Evolutionary conservation across 2,888 invertebrate genomes (phyloP), one percentile per base, ranked within the genome.

Genomic region (Chymomyza caudatula): DNA sequence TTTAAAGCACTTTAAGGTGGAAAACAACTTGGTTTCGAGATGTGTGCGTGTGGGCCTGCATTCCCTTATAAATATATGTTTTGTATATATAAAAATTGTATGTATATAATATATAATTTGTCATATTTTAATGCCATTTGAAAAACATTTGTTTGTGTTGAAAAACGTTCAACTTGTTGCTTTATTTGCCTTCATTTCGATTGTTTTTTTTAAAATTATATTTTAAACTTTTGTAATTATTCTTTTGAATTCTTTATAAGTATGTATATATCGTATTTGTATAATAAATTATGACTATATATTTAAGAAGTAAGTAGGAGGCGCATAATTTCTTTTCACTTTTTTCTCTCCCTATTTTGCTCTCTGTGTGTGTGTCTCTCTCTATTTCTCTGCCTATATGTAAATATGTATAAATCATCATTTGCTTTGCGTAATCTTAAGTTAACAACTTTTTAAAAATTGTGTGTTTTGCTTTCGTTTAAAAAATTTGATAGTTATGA

Each of bases 201-300:
- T 60, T 60, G 53, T 43, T 42, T 53, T 53, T 17, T 53, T 60
- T 5, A 23, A 11, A 37, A 37, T 57, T 6, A 52, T 20, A 44
- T 69, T 58, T 43, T 54, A 17, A 44, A 49, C 20, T 51, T 20
- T 43, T 47, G 13, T 65, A 15, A 42, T 42, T 56, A 23, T 15
- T 63, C 20, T 29, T 64, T 69, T 65, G 64, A 64, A 73, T 67
- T 65, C 51, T 44, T 19, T 61, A 63, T 49, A 65, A 63, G 69
- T 70, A 69, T 65, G 74, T 77, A 67, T 73, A 74, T 73, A 71
- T 64, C 69, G 78, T 74, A 61, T 74, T 72, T 67, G 74, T 75
- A 76, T 73, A 76, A 77, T 77, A 77, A 77, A 77, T 77, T 77
- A 77, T 77, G 73, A 73, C 77, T 77, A 77, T 74, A 67, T 74